These are phyloP conservation scores for Vidua chalybeata DNA, from an alignment of 2,113 vertebrate genomes.

Conservation along the genomic window DNA sequence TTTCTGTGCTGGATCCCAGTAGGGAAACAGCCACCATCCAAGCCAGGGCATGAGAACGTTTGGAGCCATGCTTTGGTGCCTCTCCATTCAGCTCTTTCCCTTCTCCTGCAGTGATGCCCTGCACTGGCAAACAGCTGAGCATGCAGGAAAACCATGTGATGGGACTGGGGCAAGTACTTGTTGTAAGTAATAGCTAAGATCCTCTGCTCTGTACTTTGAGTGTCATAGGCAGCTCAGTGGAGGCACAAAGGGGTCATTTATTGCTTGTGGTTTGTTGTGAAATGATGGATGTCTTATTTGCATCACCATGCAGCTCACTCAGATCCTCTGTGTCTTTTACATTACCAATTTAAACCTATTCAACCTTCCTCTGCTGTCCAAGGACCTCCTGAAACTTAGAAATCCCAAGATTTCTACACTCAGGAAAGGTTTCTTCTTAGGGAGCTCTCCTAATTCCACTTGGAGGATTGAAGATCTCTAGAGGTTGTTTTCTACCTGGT, in stretches of 20 bases:
- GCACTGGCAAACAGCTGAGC: background rate
- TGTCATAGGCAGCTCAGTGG: background rate
- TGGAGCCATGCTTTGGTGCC: background rate
- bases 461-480: background rate
- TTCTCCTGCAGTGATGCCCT: background rate
- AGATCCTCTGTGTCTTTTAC: background rate
- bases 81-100: background rate
- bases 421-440: background rate
- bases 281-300: background rate
- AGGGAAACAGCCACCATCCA: background rate
- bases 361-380: background rate
- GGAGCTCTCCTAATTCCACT: background rate
- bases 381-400: background rate
- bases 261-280: background rate
- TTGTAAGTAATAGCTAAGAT: background rate
- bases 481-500: background rate
- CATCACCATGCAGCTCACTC: background rate
- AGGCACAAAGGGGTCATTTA: background rate
- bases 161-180: background rate
- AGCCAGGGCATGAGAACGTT: background rate
- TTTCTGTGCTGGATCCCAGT: background rate
- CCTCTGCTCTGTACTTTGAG: background rate
- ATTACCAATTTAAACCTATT: background rate
- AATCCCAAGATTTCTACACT: background rate
- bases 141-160: rapidly evolving